Percentiles rank a stretch among this genome's conserved stretches.
Conservation (phyloP, 2,113 vertebrate genomes). For the Octodon degus region DNA sequence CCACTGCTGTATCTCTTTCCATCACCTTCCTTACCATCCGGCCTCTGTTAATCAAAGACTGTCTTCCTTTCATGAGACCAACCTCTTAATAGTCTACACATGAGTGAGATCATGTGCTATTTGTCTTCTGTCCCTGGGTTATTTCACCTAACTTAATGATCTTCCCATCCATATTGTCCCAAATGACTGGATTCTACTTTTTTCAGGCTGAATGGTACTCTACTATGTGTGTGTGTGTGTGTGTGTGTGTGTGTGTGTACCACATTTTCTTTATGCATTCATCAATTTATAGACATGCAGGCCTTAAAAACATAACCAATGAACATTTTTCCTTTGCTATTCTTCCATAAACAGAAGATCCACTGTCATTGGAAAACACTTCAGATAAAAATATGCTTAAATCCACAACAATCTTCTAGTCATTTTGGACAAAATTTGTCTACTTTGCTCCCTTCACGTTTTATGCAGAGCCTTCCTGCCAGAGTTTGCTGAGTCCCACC, state of each 20-base stretch:
- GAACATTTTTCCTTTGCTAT: background rate
- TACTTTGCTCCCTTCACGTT: background rate
- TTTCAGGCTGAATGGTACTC: background rate
- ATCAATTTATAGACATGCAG: background rate
- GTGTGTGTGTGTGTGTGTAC: too few relatives aligned
- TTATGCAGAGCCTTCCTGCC: background rate
- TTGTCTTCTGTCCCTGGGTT: background rate
- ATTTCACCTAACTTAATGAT: background rate
- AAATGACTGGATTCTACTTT: background rate
- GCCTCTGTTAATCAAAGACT: background rate
- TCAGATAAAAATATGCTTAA: background rate
- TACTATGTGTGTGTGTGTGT: too few relatives aligned
- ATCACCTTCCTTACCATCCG: background rate
- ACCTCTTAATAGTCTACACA: background rate
- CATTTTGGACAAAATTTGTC: slow-evolving; percentile 16
- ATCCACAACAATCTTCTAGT: background rate
- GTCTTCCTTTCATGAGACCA: background rate
- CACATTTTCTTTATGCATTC: background rate
- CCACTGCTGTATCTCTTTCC: background rate
- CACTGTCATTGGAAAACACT: background rate
- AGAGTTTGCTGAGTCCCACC: too few relatives aligned
- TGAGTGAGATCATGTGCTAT: background rate
- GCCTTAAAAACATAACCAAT: background rate
- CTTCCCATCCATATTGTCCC: background rate
- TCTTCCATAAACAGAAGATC: slow-evolving; percentile 27